Percentiles rank a stretch among this genome's conserved stretches.
These are phyloP conservation scores for Lycaena phlaeas DNA, from an alignment of 2,888 invertebrate species.

Conservation along the genomic window DNA sequence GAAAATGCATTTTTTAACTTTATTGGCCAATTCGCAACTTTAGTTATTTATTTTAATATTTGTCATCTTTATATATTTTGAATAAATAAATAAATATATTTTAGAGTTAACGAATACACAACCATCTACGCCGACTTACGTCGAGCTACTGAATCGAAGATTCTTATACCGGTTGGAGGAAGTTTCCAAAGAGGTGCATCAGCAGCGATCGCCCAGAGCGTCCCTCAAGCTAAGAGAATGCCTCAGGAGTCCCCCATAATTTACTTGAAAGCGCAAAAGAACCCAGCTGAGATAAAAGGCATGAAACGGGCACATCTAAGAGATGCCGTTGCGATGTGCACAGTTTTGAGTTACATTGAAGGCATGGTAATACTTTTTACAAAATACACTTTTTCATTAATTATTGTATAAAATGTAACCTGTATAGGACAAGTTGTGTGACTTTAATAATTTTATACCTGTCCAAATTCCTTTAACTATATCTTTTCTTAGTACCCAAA, in stretches of 20 bases:
- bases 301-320: slow-evolving; percentile 89
- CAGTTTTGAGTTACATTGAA: slow-evolving; percentile 77
- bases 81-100: slow-evolving; percentile 21
- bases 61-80: no score
- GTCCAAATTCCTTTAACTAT: no score
- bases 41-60: no score
- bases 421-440: no score
- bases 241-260: slow-evolving; percentile 86
- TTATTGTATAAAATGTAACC: no score
- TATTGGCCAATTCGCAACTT: no score
- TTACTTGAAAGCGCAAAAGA: slow-evolving; percentile 90
- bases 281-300: slow-evolving; percentile 82
- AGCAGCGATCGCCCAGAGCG: slow-evolving; percentile 75
- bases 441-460: no score
- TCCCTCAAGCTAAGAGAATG: slow-evolving; percentile 73
- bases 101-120: slow-evolving; percentile 79
- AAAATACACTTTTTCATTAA: neutral
- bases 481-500: no score
- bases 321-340: slow-evolving; percentile 92
- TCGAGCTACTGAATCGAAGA: slow-evolving; percentile 73
- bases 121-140: slow-evolving; percentile 80
- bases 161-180: slow-evolving; percentile 79
- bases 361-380: slow-evolving; percentile 25
- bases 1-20: no score
- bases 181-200: slow-evolving; percentile 82